Conservation (phyloP, 2,797 vertebrate genomes). For the Sus cebifrons region DNA sequence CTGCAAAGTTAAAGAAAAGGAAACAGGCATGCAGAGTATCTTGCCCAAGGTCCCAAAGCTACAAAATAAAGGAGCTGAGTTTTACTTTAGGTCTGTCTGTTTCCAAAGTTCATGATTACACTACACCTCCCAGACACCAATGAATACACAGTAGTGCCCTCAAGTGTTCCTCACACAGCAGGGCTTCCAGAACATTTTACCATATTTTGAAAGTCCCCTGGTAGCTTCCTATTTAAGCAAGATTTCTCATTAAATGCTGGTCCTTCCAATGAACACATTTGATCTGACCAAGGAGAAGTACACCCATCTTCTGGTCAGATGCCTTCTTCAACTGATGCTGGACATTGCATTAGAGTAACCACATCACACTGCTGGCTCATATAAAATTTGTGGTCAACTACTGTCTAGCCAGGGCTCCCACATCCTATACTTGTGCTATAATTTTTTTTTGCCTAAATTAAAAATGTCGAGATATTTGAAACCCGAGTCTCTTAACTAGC, state of each 20-base stretch:
- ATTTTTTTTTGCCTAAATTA: constrained; percentile 74
- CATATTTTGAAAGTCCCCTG: neutral
- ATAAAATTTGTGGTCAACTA: constrained; percentile 74
- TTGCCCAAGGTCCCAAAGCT: neutral
- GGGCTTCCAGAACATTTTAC: neutral
- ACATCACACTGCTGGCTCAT: constrained; percentile 64
- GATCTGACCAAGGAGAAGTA: constrained; percentile 18
- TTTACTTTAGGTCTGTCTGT: neutral
- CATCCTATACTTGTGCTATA: constrained; percentile 79
- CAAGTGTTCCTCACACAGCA: neutral
- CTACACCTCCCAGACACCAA: neutral
- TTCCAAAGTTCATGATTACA: neutral
- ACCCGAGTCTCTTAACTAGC: constrained; percentile 46
- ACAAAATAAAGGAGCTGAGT: neutral
- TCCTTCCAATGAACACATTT: constrained; percentile 46
- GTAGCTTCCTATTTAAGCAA: constrained; percentile 28
- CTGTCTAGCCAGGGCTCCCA: constrained; percentile 79
- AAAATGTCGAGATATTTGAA: constrained; percentile 80
- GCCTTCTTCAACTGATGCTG: constrained; percentile 55
- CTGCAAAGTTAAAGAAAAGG: neutral
- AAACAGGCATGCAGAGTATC: neutral
- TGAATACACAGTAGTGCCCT: constrained; percentile 15
- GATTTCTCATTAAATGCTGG: neutral
- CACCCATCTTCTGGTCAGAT: constrained; percentile 59
- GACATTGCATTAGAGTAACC: constrained; percentile 42